Evolutionary conservation across 2,888 invertebrate genomes (phyloP).

Genomic region (Eutolmus rufibarbis): DNA sequence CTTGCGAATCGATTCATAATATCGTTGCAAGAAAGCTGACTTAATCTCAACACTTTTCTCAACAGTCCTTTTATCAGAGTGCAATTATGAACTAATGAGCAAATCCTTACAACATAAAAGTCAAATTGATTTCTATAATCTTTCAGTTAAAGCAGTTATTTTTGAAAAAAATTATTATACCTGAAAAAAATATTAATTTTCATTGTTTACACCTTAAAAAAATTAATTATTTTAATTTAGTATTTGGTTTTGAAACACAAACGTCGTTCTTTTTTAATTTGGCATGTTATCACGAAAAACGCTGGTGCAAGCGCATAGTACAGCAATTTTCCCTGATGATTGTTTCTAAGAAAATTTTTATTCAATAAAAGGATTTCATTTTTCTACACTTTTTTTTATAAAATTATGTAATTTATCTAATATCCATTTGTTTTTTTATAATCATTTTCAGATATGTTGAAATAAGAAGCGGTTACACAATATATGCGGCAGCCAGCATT

Average conservation of each 20-base stretch:
- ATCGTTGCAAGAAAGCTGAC: background rate
- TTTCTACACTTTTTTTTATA: background rate
- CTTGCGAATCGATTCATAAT: too few species aligned
- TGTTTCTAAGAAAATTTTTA: background rate
- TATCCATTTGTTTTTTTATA: slow-evolving; percentile 40
- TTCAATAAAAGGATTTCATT: background rate
- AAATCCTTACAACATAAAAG: background rate
- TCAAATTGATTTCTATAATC: background rate
- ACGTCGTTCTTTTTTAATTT: background rate
- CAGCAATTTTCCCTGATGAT: background rate
- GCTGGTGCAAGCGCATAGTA: background rate
- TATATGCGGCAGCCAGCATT: slow-evolving; percentile 61
- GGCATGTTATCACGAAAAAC: background rate
- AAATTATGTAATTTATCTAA: background rate
- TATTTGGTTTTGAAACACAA: slow-evolving; percentile 20
- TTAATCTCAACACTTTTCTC: background rate
- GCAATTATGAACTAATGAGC: background rate
- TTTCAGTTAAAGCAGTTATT: background rate
- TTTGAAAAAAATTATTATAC: background rate
- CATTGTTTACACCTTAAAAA: background rate
- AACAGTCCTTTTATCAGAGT: background rate
- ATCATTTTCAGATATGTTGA: slow-evolving; percentile 4
- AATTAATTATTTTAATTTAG: background rate
- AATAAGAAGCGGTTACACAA: slow-evolving; percentile 46
- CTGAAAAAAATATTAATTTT: background rate